Conservation (phyloP, 2,113 vertebrate species). For the Sitta europaea region DNA sequence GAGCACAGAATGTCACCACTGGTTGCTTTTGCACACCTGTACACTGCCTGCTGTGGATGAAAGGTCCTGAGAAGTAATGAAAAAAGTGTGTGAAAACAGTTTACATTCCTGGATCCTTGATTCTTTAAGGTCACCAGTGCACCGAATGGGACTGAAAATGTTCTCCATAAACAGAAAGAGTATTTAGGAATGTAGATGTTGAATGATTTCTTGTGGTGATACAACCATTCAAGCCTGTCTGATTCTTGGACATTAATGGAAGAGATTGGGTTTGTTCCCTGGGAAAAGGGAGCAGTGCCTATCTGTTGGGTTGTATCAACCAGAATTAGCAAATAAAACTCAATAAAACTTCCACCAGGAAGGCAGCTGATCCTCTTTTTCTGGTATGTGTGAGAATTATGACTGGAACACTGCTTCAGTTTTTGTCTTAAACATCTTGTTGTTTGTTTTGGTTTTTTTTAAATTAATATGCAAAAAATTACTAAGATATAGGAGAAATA, state of each 20-base stretch:
- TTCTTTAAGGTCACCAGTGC: background rate
- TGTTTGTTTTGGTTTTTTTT: too few species aligned
- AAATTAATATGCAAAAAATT: background rate
- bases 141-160: background rate
- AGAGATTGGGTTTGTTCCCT: background rate
- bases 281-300: background rate
- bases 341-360: background rate
- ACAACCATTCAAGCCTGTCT: background rate
- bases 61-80: background rate
- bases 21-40: background rate
- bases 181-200: background rate
- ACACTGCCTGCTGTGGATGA: background rate
- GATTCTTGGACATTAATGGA: background rate
- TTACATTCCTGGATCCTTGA: background rate
- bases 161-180: background rate
- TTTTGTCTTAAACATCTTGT: background rate
- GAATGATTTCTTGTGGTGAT: background rate
- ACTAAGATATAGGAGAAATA: background rate
- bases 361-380: background rate
- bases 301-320: background rate
- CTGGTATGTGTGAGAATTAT: background rate
- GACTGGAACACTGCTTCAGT: background rate
- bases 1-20: background rate
- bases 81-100: background rate
- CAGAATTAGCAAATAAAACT: background rate